Conservation (phyloP, 2,113 vertebrate genomes). For the Neopipo cinnamomea region DNA sequence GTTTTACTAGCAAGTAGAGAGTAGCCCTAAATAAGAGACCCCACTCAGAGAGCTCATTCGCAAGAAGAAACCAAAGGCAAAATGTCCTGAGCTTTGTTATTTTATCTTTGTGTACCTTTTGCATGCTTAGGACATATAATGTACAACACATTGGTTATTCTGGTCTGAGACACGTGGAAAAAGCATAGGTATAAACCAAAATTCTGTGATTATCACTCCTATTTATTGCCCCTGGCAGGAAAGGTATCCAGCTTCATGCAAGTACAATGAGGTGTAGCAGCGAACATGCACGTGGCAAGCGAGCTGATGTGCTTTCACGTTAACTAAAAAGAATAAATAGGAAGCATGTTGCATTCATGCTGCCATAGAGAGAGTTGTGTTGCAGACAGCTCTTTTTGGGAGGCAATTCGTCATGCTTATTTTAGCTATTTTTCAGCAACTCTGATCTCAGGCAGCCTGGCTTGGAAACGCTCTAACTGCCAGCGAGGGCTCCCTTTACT, state of each 20-base stretch:
- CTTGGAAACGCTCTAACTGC: background rate
- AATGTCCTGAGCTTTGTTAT: background rate
- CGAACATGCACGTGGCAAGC: background rate
- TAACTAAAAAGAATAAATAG: background rate
- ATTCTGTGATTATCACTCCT: background rate
- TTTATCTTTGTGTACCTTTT: background rate
- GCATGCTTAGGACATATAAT: background rate
- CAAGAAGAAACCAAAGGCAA: background rate
- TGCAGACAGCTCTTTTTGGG: background rate
- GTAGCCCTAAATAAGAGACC: background rate
- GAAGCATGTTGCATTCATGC: background rate
- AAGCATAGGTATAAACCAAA: background rate
- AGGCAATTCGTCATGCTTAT: background rate
- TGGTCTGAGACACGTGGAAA: background rate
- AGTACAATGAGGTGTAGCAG: background rate
- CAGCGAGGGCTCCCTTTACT: background rate
- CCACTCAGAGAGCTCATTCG: background rate
- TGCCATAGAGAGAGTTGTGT: background rate
- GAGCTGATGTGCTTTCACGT: background rate
- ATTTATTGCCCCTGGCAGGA: background rate
- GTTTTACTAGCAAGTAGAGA: background rate
- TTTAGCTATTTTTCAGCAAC: background rate
- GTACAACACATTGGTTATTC: background rate
- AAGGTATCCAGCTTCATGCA: background rate
- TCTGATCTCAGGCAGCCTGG: background rate